Evolutionary conservation across 2,797 vertebrate species (phyloP), one percentile per base, ranked within the genome.

Genomic region (Brachyalestes nurse): DNA sequence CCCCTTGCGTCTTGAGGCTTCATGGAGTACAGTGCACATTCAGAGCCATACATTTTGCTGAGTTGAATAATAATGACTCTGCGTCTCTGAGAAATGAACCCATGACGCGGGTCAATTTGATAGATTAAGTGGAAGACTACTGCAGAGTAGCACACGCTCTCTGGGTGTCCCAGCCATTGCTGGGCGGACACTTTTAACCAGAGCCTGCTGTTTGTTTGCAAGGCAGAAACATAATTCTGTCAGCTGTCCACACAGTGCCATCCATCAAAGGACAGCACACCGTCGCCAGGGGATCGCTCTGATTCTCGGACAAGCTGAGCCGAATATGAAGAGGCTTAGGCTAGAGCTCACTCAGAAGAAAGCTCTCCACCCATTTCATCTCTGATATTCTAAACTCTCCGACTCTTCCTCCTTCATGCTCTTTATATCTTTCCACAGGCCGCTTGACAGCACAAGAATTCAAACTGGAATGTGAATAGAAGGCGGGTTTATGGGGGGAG

Each of bases 201-300:
- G 5, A 16, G 49, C 49, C 51, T 57, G 67, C 34, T 66, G 57
- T 51, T 77, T 65, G 34, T 65, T 66, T 70, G 40, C 69, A n/a
- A n/a, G 14, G 61, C 40, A 60, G 62, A 77, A 66, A 58, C 65
- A 65, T 77, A 77, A 73, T 58, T 28, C 69, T 82, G 70, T 82
- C 75, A 78, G 51, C 25, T 60, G 25, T 77, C 70, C 38, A 73
- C 23, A 61, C 65, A n/a, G 19, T 45, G 40, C 51, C 70, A 78
- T 82, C 61, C 60, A 82, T 82, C 80, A 82, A 62, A 28, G 17
- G 70, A 73, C 42, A 73, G 17, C 69, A 34, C 40, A 53, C 61
- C 42, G 14, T 78, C 21, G 65, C 69, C 47, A 58, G 69, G 51
- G 69, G 58, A 62, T 62, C 23, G 57, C 66, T 77, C 21, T 9